Evolutionary conservation across 2,888 invertebrate species (phyloP).

Genomic region (Drosophila birchii): DNA sequence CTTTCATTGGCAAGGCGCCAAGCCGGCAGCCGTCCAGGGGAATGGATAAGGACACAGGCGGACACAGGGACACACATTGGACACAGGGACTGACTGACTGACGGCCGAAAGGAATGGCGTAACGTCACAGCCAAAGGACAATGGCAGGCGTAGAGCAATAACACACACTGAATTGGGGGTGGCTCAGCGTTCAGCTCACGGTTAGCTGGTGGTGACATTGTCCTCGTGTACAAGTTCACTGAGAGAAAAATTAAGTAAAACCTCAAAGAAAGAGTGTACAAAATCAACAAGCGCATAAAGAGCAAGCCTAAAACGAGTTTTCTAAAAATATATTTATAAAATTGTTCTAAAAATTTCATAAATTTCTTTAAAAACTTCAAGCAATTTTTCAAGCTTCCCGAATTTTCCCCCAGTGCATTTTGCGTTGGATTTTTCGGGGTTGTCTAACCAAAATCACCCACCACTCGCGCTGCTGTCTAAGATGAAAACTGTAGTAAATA

Average conservation of each 20-base stretch:
- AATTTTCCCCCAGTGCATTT: background rate
- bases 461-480: conserved; percentile 58
- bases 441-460: conserved; percentile 71
- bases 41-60: conserved; percentile 35
- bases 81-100: conserved; percentile 11
- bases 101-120: conserved; percentile 10
- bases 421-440: conserved; percentile 44
- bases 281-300: background rate
- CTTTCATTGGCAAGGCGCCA: conserved; percentile 67
- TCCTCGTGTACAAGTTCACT: conserved; percentile 28
- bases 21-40: conserved; percentile 43
- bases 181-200: conserved; percentile 57
- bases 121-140: conserved; percentile 50
- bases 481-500: conserved; percentile 75
- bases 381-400: background rate
- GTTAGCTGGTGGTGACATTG: conserved; percentile 71
- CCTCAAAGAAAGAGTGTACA: background rate
- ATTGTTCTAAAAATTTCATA: background rate
- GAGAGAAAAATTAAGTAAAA: background rate
- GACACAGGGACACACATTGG: conserved; percentile 13
- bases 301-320: background rate
- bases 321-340: too few relatives aligned
- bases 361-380: background rate
- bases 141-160: conserved; percentile 71
- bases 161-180: conserved; percentile 62